These are phyloP conservation scores for Paralichthys olivaceus DNA, from an alignment of 2,113 vertebrate genomes.

Conservation along the genomic window DNA sequence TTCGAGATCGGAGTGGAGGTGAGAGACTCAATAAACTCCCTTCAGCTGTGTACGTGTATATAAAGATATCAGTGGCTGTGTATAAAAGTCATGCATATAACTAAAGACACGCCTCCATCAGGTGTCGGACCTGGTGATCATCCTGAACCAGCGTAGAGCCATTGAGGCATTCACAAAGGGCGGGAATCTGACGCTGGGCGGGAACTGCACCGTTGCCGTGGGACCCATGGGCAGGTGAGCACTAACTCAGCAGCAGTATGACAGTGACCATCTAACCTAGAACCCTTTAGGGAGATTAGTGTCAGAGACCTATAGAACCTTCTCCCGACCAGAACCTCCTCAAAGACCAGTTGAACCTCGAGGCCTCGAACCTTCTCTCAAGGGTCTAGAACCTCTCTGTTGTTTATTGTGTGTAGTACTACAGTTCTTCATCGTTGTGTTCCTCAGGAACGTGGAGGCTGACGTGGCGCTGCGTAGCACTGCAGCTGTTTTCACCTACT, in stretches of 20 bases:
- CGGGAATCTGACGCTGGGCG: conserved; percentile 95
- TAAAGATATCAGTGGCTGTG: background rate
- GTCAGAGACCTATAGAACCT: no score
- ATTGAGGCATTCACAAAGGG: conserved; percentile 97
- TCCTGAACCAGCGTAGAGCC: conserved; percentile 93
- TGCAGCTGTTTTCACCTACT: conserved; percentile 94
- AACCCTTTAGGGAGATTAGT: no score
- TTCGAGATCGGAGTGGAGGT: conserved; percentile 98
- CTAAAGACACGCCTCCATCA: conserved; percentile 48
- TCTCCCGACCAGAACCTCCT: background rate
- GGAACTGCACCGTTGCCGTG: conserved; percentile 94
- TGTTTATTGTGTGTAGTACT: no score
- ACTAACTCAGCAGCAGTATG: background rate
- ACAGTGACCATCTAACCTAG: no score
- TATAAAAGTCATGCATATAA: background rate
- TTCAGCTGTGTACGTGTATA: background rate
- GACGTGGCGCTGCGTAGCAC: conserved; percentile 91
- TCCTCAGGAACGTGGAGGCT: conserved; percentile 91
- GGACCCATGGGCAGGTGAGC: conserved; percentile 85
- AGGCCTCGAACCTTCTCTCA: background rate
- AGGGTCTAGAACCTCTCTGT: background rate
- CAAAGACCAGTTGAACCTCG: background rate
- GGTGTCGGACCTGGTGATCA: conserved; percentile 97
- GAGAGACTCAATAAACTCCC: conserved; percentile 36
- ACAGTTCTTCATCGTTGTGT: background rate